Evolutionary conservation across 1,140 invertebrate genomes (phyloP), one percentile per base, ranked within the genome.

Genomic region (Calephelis virginiensis): DNA sequence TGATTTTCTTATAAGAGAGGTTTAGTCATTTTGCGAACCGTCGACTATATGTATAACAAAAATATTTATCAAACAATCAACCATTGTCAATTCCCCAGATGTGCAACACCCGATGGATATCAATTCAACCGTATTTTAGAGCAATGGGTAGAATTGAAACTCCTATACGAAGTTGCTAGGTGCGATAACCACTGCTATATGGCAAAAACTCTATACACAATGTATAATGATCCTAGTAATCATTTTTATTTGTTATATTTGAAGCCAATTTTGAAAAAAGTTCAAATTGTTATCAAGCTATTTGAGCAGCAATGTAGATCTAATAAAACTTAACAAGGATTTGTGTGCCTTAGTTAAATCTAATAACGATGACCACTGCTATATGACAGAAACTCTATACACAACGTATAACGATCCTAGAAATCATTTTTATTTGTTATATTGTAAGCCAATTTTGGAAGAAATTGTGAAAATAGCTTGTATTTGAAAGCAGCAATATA

Each of bases 121-220:
- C 46, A 12, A 63, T 63, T 17, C 46, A 63, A 48, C 61, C 14
- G 28, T 46, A 49, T 49, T 37, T 14, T 63, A 8, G 70, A 83
- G 11, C 83, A 90, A 66, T 90, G 80, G 78, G 9, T 75, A 38
- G 82, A 88, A 71, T 76, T 89, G 64, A 85, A 85, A 78, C 47
- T 68, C 14, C 37, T 69, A 46, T 72, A 69, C 61, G 64, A 72
- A 69, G 65, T 72, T 67, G 61, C 67, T 14, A 70, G 68, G 45
- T 63, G 68, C 14, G 13, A 68, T 48, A 17, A 73, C 11, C 14
- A 73, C 17, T 73, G 71, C 49, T 73, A 73, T 60, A 73, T 66
- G 66, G 65, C 71, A 67, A 65, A 69, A 73, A 69, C 50, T 45
- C 48, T 70, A 49, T 70, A 73, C 14, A 17, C 43, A 47, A 67